Conservation (phyloP, 2,888 invertebrate species). For the Notodonta ziczac region DNA sequence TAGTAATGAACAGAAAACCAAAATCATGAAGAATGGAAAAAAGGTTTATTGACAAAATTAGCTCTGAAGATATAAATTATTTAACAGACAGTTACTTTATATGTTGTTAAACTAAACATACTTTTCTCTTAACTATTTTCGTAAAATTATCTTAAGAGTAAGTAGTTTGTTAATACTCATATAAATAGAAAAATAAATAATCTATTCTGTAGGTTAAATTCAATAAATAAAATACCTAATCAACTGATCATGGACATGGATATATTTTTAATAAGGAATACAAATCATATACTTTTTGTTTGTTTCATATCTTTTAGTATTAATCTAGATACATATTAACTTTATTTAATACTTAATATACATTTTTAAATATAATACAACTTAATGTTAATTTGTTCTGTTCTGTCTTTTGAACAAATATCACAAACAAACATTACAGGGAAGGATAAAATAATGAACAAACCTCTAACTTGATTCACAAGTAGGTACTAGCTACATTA, state of each 20-base stretch:
- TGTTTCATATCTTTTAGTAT: background rate
- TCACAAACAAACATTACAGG: constrained; percentile 26
- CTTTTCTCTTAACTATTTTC: constrained; percentile 72
- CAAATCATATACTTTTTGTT: background rate
- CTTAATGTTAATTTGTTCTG: constrained; percentile 46
- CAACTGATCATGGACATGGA: background rate
- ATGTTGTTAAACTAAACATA: constrained; percentile 55
- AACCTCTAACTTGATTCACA: constrained; percentile 22
- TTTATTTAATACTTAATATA: background rate
- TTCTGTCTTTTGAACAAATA: constrained; percentile 41
- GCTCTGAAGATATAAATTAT: constrained; percentile 21
- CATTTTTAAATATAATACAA: constrained; percentile 18
- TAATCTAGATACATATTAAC: background rate
- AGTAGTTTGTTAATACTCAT: constrained; percentile 56
- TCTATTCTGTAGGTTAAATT: constrained; percentile 20
- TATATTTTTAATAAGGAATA: background rate
- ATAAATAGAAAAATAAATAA: constrained; percentile 43
- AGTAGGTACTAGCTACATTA: constrained; percentile 26
- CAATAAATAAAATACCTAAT: constrained; percentile 34
- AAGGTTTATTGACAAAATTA: constrained; percentile 34
- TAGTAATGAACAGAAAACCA: background rate
- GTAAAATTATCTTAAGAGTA: constrained; percentile 69
- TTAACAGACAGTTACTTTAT: constrained; percentile 13
- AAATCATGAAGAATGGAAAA: background rate
- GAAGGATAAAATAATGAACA: constrained; percentile 26